These are phyloP conservation scores for Taxidea taxus DNA, from an alignment of 2,113 vertebrate species.

Conservation along the genomic window DNA sequence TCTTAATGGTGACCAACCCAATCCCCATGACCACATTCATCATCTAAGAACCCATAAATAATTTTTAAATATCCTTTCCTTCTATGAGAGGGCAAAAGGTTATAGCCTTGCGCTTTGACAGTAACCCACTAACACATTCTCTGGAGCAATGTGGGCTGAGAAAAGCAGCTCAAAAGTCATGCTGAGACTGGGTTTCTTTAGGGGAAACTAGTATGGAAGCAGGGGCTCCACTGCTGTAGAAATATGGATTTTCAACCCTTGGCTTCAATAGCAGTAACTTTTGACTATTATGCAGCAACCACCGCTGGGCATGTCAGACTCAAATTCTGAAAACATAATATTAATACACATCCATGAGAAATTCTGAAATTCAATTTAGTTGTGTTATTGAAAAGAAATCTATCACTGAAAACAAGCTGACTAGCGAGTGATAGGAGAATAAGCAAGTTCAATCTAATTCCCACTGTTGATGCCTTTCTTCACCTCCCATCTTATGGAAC, in stretches of 20 bases:
- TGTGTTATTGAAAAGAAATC: constrained; percentile 4
- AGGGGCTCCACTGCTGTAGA: not conserved
- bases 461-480: not conserved
- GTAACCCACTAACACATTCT: constrained; percentile 1
- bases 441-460: not conserved
- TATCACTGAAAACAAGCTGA: constrained; percentile 29
- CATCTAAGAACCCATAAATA: constrained; percentile 28
- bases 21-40: not conserved
- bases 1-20: not conserved
- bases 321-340: constrained; percentile 48
- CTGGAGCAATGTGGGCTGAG: not conserved
- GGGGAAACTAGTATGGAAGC: constrained; percentile 30
- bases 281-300: constrained; percentile 42
- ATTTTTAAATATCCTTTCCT: constrained; percentile 13
- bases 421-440: not conserved
- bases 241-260: constrained; percentile 28
- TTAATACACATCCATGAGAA: constrained; percentile 41
- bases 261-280: not conserved
- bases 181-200: constrained; percentile 13
- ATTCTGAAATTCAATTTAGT: constrained; percentile 50
- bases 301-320: constrained; percentile 29
- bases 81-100: constrained; percentile 17
- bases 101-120: constrained; percentile 6
- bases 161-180: constrained; percentile 43
- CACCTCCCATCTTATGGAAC: not conserved